These are phyloP conservation scores for Valencia hispanica DNA, from an alignment of 2,797 vertebrate genomes.

Conservation along the genomic window DNA sequence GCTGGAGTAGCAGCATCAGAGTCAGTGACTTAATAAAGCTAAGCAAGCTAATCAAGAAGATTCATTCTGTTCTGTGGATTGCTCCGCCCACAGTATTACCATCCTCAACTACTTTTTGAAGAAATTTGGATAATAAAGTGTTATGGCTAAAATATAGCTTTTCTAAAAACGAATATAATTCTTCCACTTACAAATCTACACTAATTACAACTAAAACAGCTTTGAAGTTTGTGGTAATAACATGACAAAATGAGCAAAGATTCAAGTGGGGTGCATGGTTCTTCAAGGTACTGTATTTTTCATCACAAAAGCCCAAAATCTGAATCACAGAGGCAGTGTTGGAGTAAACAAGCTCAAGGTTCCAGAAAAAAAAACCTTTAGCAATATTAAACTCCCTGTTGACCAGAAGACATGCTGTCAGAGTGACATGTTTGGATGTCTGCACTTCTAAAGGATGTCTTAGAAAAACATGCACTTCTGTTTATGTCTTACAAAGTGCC, in stretches of 20 bases:
- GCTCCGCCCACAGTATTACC: too few species aligned
- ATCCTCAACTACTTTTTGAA: too few species aligned
- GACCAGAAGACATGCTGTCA: slow-evolving; percentile 46
- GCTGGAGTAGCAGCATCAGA: neutral
- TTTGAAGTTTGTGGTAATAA: neutral
- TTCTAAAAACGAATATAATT: too few species aligned
- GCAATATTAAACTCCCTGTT: slow-evolving; percentile 60
- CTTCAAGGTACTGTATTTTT: slow-evolving; percentile 63
- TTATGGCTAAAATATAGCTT: too few species aligned
- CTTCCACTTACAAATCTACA: neutral
- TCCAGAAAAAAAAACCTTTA: slow-evolving; percentile 48
- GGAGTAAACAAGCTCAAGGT: slow-evolving; percentile 46
- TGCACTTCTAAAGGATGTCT: slow-evolving; percentile 33
- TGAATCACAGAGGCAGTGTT: slow-evolving; percentile 48
- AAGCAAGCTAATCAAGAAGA: too few species aligned
- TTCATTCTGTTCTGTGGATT: too few species aligned
- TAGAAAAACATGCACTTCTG: slow-evolving; percentile 35
- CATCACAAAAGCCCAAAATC: slow-evolving; percentile 46
- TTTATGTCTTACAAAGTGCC: slow-evolving; percentile 14
- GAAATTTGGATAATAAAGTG: too few species aligned
- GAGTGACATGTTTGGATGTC: slow-evolving; percentile 51
- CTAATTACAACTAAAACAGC: neutral
- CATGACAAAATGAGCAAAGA: slow-evolving; percentile 1
- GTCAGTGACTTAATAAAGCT: too few species aligned
- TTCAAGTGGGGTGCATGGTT: neutral